These are phyloP conservation scores for Eupithecia vulgata DNA, from an alignment of 2,888 invertebrate species.

Conservation along the genomic window DNA sequence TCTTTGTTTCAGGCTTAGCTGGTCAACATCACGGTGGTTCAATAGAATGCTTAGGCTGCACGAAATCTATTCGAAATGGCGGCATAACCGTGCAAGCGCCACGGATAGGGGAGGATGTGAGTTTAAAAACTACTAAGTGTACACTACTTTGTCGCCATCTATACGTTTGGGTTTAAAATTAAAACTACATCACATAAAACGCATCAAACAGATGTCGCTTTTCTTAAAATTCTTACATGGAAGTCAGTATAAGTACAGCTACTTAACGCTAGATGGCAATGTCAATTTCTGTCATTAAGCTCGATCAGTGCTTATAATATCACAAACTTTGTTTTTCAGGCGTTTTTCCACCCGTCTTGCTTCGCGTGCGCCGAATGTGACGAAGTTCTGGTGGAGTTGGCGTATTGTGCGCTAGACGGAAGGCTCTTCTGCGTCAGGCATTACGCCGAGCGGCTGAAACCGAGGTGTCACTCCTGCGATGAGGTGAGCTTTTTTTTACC, in stretches of 20 bases:
- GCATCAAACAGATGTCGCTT: conserved; percentile 50
- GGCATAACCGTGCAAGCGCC: conserved; percentile 94
- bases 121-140: conserved; percentile 23
- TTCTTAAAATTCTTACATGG: not conserved
- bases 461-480: conserved; percentile 98
- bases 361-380: conserved; percentile 95
- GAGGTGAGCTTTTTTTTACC: conserved; percentile 87
- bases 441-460: conserved; percentile 97
- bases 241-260: conserved; percentile 12
- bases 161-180: not conserved
- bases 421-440: conserved; percentile 96
- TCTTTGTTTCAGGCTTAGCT: conserved; percentile 77
- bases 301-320: not conserved
- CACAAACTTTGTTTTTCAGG: conserved; percentile 57
- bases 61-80: conserved; percentile 89
- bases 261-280: conserved; percentile 48
- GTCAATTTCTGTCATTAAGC: not conserved
- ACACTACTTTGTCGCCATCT: conserved; percentile 1
- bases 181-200: too few species aligned
- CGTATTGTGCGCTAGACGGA: conserved; percentile 96
- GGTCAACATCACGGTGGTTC: conserved; percentile 85
- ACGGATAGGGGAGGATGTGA: conserved; percentile 88
- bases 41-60: conserved; percentile 92
- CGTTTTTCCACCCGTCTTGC: conserved; percentile 96
- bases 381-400: conserved; percentile 97